These are phyloP conservation scores for Zophobas morio DNA, from an alignment of 1,140 invertebrate species.

Conservation along the genomic window DNA sequence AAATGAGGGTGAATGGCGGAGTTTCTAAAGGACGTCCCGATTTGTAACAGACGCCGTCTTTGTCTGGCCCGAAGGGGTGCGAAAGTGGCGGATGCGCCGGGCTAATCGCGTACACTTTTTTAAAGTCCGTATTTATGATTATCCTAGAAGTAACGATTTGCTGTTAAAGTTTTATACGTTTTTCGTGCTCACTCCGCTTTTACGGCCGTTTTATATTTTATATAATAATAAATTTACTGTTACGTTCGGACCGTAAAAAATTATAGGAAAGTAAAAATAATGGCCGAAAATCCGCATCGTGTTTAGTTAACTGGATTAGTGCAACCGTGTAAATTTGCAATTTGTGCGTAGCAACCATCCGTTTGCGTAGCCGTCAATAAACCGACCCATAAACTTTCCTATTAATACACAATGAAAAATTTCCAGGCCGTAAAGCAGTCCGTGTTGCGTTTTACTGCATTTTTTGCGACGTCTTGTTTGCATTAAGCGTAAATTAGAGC, in stretches of 20 bases:
- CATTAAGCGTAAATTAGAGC: slow-evolving; percentile 2
- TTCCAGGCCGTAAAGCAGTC: too few species aligned
- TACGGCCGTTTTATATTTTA: slow-evolving; percentile 24
- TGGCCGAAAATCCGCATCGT: slow-evolving; percentile 3
- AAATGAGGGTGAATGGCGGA: slow-evolving; percentile 5
- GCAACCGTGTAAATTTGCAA: neutral
- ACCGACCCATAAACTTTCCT: too few species aligned
- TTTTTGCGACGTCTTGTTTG: slow-evolving; percentile 11
- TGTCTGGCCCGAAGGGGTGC: neutral
- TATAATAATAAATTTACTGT: slow-evolving; percentile 32
- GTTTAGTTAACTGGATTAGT: neutral
- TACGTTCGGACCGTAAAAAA: slow-evolving; percentile 1
- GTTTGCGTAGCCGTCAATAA: neutral
- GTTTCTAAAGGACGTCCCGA: neutral
- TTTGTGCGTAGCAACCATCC: neutral
- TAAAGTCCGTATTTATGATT: neutral
- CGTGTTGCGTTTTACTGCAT: neutral
- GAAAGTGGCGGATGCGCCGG: slow-evolving; percentile 32
- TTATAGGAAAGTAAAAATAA: slow-evolving; percentile 30
- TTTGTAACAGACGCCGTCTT: neutral
- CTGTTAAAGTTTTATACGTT: slow-evolving; percentile 14
- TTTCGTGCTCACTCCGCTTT: neutral
- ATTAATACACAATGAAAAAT: too few species aligned
- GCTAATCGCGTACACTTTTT: too few species aligned
- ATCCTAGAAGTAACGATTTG: neutral